Base-by-base conservation (phyloP, 92 coral and sea anemone species). In the Porites lobata region DNA sequence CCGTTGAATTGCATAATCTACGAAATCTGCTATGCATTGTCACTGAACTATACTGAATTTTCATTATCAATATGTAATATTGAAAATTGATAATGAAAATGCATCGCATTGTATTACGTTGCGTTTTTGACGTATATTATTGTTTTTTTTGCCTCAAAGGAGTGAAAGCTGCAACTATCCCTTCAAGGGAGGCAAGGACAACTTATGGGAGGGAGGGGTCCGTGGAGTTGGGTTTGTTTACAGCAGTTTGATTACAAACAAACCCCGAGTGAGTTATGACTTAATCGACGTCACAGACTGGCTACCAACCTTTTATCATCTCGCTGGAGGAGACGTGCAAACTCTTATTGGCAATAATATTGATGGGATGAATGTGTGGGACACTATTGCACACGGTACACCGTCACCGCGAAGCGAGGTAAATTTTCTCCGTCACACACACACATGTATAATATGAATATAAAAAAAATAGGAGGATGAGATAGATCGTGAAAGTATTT, bases 181-280 rank as follows among this genome's bases (percentile, higher is more conserved):
- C 10, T 91, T 96, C 85, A 91, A 93, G 15, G 99, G 99, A 15
- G 99, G 99, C 84, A 96, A 96, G 84, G 95, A 96, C 87, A 93
- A 96, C 13, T 94, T 96, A 78, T 96, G 99, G 99, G 99, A 96
- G 98, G 99, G 99, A 93, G 99, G 99, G 56, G 96, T 96, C 17
- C 95, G 99, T 81, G 99, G 95, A 54, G 94, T 95, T 29, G 98
- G 94, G 15, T 96, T 96, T 90, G 94, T 96, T 66, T 94, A 96
- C 91, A 96, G 99, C 81, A 78, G 83, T 12, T 74, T 95, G 53
- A 85, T 96, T 77, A 76, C 90, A 77, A 92, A 91, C 87, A 93
- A 91, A 62, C 82, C 85, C 47, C 94, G 98, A 7, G 99, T 96
- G 56, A 96, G 96, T 76, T 77, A 91, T 22, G 93, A 96, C 72